Conservation (phyloP, 2,113 vertebrate genomes). For the Cathartes aura region DNA sequence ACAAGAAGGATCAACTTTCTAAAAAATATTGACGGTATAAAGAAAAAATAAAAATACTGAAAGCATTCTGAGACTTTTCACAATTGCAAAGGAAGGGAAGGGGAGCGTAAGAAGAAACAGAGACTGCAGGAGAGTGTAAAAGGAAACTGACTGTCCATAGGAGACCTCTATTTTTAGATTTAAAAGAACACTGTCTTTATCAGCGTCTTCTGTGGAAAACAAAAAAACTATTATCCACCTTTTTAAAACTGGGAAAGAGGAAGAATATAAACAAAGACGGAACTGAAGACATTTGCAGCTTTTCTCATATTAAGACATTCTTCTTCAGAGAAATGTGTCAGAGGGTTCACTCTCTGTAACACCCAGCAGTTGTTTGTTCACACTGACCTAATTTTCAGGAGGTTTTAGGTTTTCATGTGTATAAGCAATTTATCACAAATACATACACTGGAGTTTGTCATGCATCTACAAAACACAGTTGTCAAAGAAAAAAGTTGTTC, state of each 20-base stretch:
- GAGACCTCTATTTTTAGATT: background rate
- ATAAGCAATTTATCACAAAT: conserved; percentile 14
- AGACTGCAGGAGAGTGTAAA: background rate
- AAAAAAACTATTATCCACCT: background rate
- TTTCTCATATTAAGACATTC: background rate
- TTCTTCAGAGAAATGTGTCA: background rate
- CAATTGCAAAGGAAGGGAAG: background rate
- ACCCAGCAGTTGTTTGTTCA: background rate
- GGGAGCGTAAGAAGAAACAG: background rate
- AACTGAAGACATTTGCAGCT: background rate
- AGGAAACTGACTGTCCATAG: background rate
- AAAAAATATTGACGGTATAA: background rate
- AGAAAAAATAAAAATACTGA: background rate
- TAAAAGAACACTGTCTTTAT: background rate
- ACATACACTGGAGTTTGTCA: background rate
- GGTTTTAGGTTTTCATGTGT: conserved; percentile 1
- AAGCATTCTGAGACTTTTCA: background rate
- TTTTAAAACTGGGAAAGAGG: background rate
- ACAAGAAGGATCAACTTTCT: background rate
- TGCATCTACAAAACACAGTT: background rate
- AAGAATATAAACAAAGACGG: background rate
- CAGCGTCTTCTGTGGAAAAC: background rate
- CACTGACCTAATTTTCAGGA: conserved; percentile 45
- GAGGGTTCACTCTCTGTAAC: background rate
- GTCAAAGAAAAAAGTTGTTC: background rate